Evolutionary conservation across 2,113 vertebrate species (phyloP).

Genomic region (Euleptes europaea): DNA sequence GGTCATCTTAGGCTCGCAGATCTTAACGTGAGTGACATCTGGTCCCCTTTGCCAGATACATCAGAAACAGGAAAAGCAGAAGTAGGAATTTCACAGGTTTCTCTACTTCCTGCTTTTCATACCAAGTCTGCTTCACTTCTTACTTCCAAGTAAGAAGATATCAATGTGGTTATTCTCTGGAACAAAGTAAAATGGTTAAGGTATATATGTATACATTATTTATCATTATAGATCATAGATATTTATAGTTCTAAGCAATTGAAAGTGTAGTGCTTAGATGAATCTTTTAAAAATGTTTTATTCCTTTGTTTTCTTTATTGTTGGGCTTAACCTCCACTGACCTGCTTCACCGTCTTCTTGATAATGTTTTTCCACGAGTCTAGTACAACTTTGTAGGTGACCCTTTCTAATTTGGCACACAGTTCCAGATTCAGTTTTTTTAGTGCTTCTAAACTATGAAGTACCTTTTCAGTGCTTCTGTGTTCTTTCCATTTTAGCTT

Average conservation of each 20-base stretch:
- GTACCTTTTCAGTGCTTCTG: neutral
- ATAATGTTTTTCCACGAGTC: neutral
- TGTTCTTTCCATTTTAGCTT: slow-evolving; percentile 41
- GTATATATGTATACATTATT: slow-evolving; percentile 13
- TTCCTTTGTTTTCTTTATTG: neutral
- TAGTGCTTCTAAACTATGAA: slow-evolving; percentile 21
- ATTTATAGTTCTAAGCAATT: slow-evolving; percentile 1
- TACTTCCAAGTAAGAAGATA: neutral
- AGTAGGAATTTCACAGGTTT: neutral
- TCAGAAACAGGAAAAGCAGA: neutral
- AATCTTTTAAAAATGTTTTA: neutral
- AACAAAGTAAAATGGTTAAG: slow-evolving; percentile 16
- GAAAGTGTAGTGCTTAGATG: neutral
- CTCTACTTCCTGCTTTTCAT: neutral
- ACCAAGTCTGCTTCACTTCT: too few relatives aligned
- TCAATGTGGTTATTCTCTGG: neutral
- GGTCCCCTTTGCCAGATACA: neutral
- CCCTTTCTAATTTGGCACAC: slow-evolving; percentile 6
- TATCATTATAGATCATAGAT: neutral
- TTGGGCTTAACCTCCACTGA: neutral
- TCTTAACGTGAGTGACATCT: neutral
- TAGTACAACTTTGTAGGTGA: neutral
- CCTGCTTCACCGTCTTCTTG: neutral
- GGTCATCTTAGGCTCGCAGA: neutral
- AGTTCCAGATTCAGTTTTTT: slow-evolving; percentile 34